Base-by-base conservation (phyloP, 2,888 invertebrate genomes). In the Pachymerium ferrugineum region DNA sequence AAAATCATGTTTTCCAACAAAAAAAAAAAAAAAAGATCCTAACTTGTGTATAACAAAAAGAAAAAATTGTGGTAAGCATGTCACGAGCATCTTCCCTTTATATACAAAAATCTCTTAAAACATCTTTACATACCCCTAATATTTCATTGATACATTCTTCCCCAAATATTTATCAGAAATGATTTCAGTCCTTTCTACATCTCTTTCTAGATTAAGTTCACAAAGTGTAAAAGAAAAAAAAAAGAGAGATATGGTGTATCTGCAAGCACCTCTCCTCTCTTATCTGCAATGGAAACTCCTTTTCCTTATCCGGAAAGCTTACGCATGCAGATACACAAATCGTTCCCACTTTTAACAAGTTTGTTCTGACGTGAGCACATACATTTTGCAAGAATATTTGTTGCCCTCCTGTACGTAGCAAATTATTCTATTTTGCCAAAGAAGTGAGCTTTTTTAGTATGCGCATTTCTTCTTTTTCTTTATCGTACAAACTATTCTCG, bases 281-380 rank as follows among this genome's bases (percentile, higher is more conserved):
- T 62, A 62, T 62, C 62, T 62, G 12, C 25, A 62, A 62, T 62
- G 25, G 62, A 62, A 62, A 62, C 62, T 62, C 62, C 62, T 62
- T 62, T 62, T 62, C 62, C 62, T 62, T 62, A 62, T 62, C 62
- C 62, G 62, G 62, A 62, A 62, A 62, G 62, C 62, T 62, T 62
- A 62, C 28, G 62, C 62, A 62, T 62, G 62, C 62, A 62, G 62
- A 62, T 28, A 62, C 62, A 62, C 62, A 62, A 62, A 62, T 62
- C 62, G 62, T 28, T 62, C 62, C 62, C 62, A 62, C 62, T 62
- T 62, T 62, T 62, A 62, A 62, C 62, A 62, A 62, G 62, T 62
- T 62, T 62, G 62, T 62, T 62, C 62, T 62, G 62, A 62, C 62
- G 28, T 28, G 25, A 62, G n/a, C 25, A 28, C 28, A 62, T 62